phyloP scores from a whole-genome alignment of 2,113 vertebrate genomes.

The Axis porcinus region DNA sequence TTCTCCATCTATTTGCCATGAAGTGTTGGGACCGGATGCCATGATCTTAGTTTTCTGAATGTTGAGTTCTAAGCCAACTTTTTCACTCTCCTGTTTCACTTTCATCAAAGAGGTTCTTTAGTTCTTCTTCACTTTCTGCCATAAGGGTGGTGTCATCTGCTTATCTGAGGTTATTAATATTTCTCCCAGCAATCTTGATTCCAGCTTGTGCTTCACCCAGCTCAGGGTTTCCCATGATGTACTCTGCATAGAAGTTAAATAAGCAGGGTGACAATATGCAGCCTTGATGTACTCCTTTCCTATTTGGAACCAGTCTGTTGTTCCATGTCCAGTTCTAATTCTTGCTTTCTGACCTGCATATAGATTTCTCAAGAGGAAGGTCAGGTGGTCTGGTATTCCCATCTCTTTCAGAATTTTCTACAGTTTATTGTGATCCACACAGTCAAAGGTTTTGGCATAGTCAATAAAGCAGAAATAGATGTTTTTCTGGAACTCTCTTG shows the following conservation, averaged over 20 bases:
- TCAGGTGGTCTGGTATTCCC: not conserved
- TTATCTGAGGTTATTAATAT: not conserved
- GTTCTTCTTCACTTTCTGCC: not conserved
- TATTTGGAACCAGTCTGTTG: not conserved
- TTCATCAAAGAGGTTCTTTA: not conserved
- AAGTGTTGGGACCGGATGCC: not conserved
- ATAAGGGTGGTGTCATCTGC: not conserved
- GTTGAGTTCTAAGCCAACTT: not conserved
- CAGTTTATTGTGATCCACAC: not conserved
- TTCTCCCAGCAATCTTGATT: rapidly evolving
- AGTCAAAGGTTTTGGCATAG: no score
- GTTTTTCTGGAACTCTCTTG: not conserved
- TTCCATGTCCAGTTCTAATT: not conserved
- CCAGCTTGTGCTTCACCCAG: not conserved
- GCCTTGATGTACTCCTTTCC: not conserved
- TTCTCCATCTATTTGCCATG: not conserved
- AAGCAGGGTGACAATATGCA: not conserved
- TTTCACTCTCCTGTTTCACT: not conserved
- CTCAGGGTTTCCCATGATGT: not conserved
- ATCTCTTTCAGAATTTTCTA: not conserved
- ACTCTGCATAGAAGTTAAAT: not conserved
- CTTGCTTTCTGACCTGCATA: not conserved
- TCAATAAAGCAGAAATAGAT: not conserved
- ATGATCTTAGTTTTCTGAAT: not conserved
- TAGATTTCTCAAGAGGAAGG: not conserved